Conservation (phyloP, 1,140 invertebrate genomes). For the Aphelinus atriplicis region DNA sequence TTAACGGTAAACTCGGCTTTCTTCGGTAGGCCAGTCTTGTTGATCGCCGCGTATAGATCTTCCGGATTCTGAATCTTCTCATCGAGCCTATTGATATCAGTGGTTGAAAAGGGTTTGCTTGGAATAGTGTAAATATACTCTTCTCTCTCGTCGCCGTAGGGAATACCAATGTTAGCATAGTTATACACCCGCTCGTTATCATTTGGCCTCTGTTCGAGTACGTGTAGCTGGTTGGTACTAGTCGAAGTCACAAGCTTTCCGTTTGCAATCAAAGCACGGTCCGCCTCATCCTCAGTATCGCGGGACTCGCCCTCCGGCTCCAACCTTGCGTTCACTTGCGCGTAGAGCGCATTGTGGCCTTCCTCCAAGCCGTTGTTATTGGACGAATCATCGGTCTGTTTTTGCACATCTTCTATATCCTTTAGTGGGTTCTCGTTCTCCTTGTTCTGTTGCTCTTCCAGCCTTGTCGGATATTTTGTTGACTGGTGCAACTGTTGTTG, state of each 20-base stretch:
- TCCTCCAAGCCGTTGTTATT: constrained; percentile 52
- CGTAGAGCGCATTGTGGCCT: constrained; percentile 55
- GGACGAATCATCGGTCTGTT: constrained; percentile 24
- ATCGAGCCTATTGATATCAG: constrained; percentile 48
- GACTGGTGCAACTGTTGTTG: constrained; percentile 29
- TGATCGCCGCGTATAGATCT: constrained; percentile 62
- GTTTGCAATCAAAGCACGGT: constrained; percentile 43
- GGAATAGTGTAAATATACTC: constrained; percentile 56
- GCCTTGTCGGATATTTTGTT: constrained; percentile 56
- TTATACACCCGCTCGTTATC: constrained; percentile 51
- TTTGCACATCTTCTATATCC: constrained; percentile 51
- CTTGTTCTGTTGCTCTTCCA: constrained; percentile 74
- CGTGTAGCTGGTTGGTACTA: background rate
- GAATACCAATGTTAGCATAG: constrained; percentile 49
- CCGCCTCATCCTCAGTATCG: constrained; percentile 60
- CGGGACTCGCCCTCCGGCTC: constrained; percentile 62
- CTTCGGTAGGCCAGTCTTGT: constrained; percentile 54
- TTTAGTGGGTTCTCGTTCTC: constrained; percentile 75
- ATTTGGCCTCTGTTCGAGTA: constrained; percentile 17
- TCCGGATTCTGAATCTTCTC: constrained; percentile 55
- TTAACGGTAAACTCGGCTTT: constrained; percentile 55
- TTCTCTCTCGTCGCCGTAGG: constrained; percentile 46
- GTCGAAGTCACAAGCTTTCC: constrained; percentile 7
- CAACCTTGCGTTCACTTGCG: constrained; percentile 59
- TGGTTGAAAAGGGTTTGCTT: constrained; percentile 51